Evolutionary conservation across 2,797 vertebrate genomes (phyloP), one percentile per base, ranked within the genome.

Genomic region (Crocodylus rhombifer): DNA sequence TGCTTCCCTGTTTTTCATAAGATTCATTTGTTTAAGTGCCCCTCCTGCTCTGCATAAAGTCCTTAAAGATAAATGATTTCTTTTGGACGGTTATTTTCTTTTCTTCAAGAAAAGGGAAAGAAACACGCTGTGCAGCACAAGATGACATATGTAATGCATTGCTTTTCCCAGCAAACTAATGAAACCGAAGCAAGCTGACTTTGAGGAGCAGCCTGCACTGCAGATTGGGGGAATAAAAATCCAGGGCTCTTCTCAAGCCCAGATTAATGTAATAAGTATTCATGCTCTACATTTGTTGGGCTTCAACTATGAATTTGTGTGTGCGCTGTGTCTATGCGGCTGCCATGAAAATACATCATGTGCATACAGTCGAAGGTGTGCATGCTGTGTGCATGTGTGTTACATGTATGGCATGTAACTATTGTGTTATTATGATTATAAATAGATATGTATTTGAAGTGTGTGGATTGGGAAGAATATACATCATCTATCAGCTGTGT

Each of bases 51-150:
- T 77, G 74, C 0, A 0, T 51, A 69, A 90, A 87, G 88, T 80
- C 64, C 89, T 90, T 80, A 71, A 73, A 91, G 91, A 77, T 36
- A 91, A 87, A 88, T 23, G 33, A 30, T 64, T 30, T 60, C 30
- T 81, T 85, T 85, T 62, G 71, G 81, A 36, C 30, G 65, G 64
- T 57, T 85, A 7, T 73, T 88, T 61, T 42, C 42, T 42, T 42
- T 42, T 42, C 42, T 42, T 42, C 42, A 62, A 69, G 84, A n/a
- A 87, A 80, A 61, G 16, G 12, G 62, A 80, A 61, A 87, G 62
- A 60, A 89, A 33, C 0, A 0, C 6, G 16, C 18, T 71, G n/a
- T 14, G 8, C 21, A 42, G 33, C 81, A 57, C 1, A 60, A 90
- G 28, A 60, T 88, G 94, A 87, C 88, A 86, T 93, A 82, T 64